Evolutionary conservation across 1,140 invertebrate genomes (phyloP).

Genomic region (Cylas formicarius): DNA sequence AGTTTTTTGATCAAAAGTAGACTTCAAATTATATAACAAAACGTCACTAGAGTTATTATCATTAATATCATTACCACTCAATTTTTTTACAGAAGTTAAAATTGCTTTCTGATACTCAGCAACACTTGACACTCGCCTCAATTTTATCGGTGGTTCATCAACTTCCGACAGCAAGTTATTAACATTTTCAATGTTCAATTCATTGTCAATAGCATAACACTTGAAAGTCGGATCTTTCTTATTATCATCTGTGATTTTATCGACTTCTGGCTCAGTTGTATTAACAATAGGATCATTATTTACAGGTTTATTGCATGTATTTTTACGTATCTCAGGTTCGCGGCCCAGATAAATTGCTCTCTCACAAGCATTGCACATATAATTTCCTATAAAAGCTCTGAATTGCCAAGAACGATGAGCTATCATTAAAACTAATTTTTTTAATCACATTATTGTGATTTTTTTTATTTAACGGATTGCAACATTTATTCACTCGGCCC

Average conservation of each 20-base stretch:
- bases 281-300: background rate
- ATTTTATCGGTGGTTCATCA: constrained; percentile 6
- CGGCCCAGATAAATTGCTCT: too few relatives aligned
- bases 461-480: too few relatives aligned
- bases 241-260: constrained; percentile 8
- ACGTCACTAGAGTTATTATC: background rate
- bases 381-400: too few relatives aligned
- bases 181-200: constrained; percentile 2
- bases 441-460: too few relatives aligned
- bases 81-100: constrained; percentile 4
- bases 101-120: constrained; percentile 3
- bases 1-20: background rate
- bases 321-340: constrained; percentile 3
- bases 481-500: too few relatives aligned
- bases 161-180: constrained; percentile 7
- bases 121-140: constrained; percentile 7
- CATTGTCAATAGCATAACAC: constrained; percentile 2
- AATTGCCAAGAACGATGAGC: too few relatives aligned
- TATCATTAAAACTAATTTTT: too few relatives aligned
- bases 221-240: constrained; percentile 8
- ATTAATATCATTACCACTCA: constrained; percentile 3
- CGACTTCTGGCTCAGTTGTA: constrained; percentile 2
- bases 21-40: too few relatives aligned
- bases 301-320: background rate
- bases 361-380: too few relatives aligned